Evolutionary conservation across 2,797 vertebrate species (phyloP).

Genomic region (Dromococcyx pavoninus): DNA sequence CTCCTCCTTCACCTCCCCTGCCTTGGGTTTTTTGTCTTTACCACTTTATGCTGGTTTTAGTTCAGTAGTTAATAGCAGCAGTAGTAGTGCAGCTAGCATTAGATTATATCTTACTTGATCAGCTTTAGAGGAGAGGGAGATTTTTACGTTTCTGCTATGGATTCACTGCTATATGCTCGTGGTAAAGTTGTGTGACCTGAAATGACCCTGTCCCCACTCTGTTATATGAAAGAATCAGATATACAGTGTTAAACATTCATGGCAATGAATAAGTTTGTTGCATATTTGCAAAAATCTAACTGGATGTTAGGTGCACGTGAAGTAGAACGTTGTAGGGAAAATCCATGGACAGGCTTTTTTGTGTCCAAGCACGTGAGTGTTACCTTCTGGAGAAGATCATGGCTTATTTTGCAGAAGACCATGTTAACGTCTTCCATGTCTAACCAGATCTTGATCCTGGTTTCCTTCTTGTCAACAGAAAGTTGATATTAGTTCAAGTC

Average conservation of each 20-base stretch:
- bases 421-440: not conserved
- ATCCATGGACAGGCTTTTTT: not conserved
- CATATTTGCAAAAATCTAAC: not conserved
- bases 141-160: not conserved
- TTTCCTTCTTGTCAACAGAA: slow-evolving; percentile 7
- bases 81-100: not conserved
- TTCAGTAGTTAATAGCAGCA: not conserved
- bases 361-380: accelerated
- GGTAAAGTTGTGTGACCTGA: not conserved
- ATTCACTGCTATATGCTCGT: not conserved
- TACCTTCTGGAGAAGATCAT: not conserved
- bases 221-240: not conserved
- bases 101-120: slow-evolving; percentile 4
- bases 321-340: not conserved
- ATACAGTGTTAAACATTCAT: not conserved
- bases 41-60: not conserved
- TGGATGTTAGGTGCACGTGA: not conserved
- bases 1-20: not conserved
- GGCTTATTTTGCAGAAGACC: not conserved
- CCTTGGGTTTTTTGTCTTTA: not conserved
- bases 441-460: not conserved
- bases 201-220: not conserved
- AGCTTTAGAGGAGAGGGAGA: not conserved
- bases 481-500: not conserved
- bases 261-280: not conserved